A percentile compares a stretch with the other conserved stretches of the same genome.
phyloP scores from a whole-genome alignment of 1,140 invertebrate species.

The Lepidurus apus region DNA sequence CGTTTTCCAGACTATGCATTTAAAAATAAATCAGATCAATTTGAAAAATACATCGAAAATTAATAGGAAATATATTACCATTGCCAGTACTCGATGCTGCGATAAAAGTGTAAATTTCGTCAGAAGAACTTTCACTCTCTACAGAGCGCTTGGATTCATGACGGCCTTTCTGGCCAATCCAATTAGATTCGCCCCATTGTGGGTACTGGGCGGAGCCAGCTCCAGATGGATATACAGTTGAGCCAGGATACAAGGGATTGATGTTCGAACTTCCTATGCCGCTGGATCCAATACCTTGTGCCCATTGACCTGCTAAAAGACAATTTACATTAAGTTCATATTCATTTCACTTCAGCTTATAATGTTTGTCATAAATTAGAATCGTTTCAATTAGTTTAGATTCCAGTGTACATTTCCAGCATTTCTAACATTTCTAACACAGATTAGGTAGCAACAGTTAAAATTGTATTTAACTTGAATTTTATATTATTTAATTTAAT shows the following conservation, averaged over 20 bases:
- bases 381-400: too few species aligned
- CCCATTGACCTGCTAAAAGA: background rate
- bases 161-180: background rate
- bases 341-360: background rate
- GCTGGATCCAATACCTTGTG: background rate
- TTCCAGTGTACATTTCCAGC: too few species aligned
- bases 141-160: background rate
- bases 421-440: too few species aligned
- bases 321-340: too few species aligned
- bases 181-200: background rate
- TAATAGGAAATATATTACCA: background rate
- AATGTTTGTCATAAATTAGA: too few species aligned
- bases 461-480: too few species aligned
- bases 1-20: constrained; percentile 27
- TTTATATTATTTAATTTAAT: too few species aligned
- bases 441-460: too few species aligned
- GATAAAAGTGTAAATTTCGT: background rate
- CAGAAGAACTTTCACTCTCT: background rate
- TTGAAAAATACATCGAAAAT: background rate
- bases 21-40: background rate
- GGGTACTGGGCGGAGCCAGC: background rate
- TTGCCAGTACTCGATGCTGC: background rate
- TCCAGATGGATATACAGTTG: background rate
- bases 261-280: background rate
- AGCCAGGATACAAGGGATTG: background rate